A percentile compares a stretch with the other conserved stretches of the same genome.
phyloP scores from a whole-genome alignment of 1,140 invertebrate species.

The Heterodera schachtii region DNA sequence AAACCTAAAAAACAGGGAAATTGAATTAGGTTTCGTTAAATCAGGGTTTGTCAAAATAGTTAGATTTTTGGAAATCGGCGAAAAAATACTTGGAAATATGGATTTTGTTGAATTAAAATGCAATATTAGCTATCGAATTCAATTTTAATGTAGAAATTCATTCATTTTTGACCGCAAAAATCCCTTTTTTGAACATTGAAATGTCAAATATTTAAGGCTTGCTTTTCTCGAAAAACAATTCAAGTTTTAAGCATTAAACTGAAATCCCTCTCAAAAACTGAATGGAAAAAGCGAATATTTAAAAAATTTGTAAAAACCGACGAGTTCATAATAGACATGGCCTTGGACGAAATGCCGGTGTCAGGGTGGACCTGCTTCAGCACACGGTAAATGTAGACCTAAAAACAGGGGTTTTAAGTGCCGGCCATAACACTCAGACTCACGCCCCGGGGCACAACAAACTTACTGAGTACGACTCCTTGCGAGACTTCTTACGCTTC shows the following conservation, averaged over 20 bases:
- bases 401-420: neutral
- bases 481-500: constrained; percentile 28
- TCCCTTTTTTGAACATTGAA: too few relatives aligned
- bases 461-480: constrained; percentile 39
- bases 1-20: constrained; percentile 45
- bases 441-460: neutral
- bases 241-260: too few relatives aligned
- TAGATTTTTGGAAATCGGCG: too few relatives aligned
- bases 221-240: too few relatives aligned
- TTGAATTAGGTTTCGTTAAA: too few relatives aligned
- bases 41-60: too few relatives aligned
- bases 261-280: neutral
- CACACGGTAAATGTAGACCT: constrained; percentile 41
- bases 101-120: too few relatives aligned
- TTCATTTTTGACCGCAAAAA: too few relatives aligned
- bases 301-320: constrained; percentile 72
- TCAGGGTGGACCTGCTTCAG: constrained; percentile 67
- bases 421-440: neutral
- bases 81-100: too few relatives aligned
- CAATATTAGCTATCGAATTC: too few relatives aligned
- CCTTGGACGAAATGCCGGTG: constrained; percentile 67
- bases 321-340: constrained; percentile 68
- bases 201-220: too few relatives aligned
- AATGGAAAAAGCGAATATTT: constrained; percentile 68
- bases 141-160: too few relatives aligned